Conservation (phyloP, 92 coral and sea anemone species). For the Chrysogorgia sp. region DNA sequence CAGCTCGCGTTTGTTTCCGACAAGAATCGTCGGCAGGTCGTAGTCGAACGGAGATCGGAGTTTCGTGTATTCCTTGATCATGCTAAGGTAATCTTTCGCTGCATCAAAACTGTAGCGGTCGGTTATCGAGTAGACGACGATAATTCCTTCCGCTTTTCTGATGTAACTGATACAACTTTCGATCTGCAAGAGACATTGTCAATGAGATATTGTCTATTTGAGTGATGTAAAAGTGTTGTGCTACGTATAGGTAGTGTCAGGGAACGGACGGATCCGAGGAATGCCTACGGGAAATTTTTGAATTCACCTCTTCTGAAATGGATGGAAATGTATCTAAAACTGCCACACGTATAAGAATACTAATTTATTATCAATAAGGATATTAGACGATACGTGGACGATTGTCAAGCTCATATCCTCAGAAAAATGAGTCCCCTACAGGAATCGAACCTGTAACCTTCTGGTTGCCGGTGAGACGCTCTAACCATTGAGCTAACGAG, state of each 20-base stretch:
- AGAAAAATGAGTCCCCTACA: too few species aligned
- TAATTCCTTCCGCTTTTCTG: constrained; percentile 80
- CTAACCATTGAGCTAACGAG: too few species aligned
- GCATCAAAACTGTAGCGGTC: constrained; percentile 96
- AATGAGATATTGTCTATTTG: background rate
- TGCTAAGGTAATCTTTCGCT: constrained; percentile 84
- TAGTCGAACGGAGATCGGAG: constrained; percentile 63
- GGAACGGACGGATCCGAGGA: too few species aligned
- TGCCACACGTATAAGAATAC: too few species aligned
- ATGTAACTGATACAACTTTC: constrained; percentile 59
- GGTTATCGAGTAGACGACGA: constrained; percentile 92
- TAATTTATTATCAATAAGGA: too few species aligned
- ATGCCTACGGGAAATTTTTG: too few species aligned
- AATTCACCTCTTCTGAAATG: too few species aligned
- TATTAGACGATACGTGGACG: too few species aligned
- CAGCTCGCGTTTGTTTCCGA: constrained; percentile 92
- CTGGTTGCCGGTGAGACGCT: too few species aligned
- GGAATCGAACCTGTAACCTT: too few species aligned
- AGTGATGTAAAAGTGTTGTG: background rate
- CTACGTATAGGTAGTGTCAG: background rate
- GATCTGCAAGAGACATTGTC: background rate
- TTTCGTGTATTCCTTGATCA: constrained; percentile 81
- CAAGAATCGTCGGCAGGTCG: constrained; percentile 87
- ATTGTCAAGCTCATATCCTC: too few species aligned
- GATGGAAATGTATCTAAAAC: too few species aligned